A percentile compares a stretch with the other conserved stretches of the same genome.
Evolutionary conservation across 2,888 invertebrate genomes (phyloP).

Genomic region (Pheosia tremula): DNA sequence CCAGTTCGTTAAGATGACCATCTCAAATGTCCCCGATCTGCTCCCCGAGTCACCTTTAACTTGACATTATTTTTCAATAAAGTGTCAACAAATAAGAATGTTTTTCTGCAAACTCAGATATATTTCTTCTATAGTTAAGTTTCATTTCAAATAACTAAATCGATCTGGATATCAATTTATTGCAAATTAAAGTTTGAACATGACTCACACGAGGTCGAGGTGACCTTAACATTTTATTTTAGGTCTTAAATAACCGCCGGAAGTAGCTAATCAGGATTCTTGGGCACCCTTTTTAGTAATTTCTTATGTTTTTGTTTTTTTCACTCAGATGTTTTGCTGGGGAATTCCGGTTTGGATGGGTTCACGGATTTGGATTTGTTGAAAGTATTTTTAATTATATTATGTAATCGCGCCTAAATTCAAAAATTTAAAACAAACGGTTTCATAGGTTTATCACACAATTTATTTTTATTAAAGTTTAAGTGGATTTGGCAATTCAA

Average conservation of each 20-base stretch:
- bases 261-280: constrained; percentile 76
- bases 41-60: constrained; percentile 1
- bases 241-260: constrained; percentile 68
- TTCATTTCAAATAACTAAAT: background rate
- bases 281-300: constrained; percentile 63
- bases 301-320: constrained; percentile 45
- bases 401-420: background rate
- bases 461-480: no score
- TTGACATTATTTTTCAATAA: background rate
- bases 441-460: no score
- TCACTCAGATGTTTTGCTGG: constrained; percentile 18
- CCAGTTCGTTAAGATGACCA: background rate
- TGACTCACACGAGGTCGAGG: constrained; percentile 15
- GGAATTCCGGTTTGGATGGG: constrained; percentile 16
- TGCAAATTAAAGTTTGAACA: background rate
- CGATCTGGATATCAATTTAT: background rate
- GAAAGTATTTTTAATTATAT: background rate
- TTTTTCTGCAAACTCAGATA: background rate
- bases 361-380: constrained; percentile 5
- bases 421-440: no score
- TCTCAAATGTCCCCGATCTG: background rate
- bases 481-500: no score
- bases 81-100: background rate
- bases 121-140: background rate
- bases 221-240: constrained; percentile 76